Evolutionary conservation across 1,140 invertebrate species (phyloP), one percentile per base, ranked within the genome.

Genomic region (Lithobius niger): DNA sequence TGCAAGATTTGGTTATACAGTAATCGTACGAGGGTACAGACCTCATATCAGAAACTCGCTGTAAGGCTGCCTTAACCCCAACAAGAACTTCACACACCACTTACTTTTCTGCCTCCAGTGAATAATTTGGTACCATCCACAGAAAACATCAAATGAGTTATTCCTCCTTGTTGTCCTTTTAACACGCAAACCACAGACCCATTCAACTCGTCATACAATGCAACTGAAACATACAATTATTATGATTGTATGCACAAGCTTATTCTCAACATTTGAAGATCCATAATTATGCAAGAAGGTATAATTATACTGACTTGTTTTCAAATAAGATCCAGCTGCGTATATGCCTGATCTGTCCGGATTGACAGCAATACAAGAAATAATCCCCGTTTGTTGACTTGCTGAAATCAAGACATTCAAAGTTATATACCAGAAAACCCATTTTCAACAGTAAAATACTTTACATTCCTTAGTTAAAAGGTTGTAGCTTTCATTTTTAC

Each of bases 111-210:
- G 1, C 83, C 86, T 27, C 86, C 89, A 59, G 84, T 86, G 58
- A 83, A 89, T 3, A 97, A 71, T 63, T 81, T 80, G 4, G 75
- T 79, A 3, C 87, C 85, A 73, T 89, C 83, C 27, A 80, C 72
- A 42, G 83, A 86, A 67, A 95, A 96, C 62, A 80, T 78, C 53
- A 96, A 69, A 63, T 93, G 84, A 2, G 93, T 97, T 1, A 97
- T 78, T 16, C 93, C 93, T 60, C 84, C 86, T 68, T 68, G 67
- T 60, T 88, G 77, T 18, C 79, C 74, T 66, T 78, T 69, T 60
- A 84, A 63, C 66, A 82, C 62, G 64, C 74, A 76, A 58, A 84
- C 61, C 66, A 76, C 64, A 58, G 77, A 61, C 59, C 81, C 76
- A 66, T 74, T 69, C 22, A 73, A 70, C 66, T 74, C 69, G 21